phyloP scores from a whole-genome alignment of 2,888 invertebrate genomes.

The Crossocerus cetratus region DNA sequence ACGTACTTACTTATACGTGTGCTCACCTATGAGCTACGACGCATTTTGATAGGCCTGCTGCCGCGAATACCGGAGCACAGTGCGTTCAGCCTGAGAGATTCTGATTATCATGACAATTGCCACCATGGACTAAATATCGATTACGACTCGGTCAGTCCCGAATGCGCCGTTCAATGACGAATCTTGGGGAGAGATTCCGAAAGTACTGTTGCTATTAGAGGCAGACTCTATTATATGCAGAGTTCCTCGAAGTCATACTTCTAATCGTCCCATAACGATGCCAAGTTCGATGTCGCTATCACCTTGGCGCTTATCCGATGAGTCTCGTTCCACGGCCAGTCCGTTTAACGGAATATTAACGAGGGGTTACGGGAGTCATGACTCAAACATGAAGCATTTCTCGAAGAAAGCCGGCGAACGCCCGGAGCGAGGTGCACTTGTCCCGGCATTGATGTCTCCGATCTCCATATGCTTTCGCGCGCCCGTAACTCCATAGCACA shows the following conservation, averaged over 20 bases:
- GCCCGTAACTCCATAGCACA: not conserved
- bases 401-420: conserved; percentile 16
- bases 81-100: not conserved
- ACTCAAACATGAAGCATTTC: conserved; percentile 34
- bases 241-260: not conserved
- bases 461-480: conserved; percentile 5
- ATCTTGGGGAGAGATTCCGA: too few relatives aligned
- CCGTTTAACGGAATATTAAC: conserved; percentile 56
- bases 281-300: too few relatives aligned
- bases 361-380: conserved; percentile 35
- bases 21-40: conserved; percentile 33
- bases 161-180: too few relatives aligned
- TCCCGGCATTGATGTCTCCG: conserved; percentile 33
- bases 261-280: conserved; percentile 10
- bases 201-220: too few relatives aligned
- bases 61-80: conserved; percentile 52
- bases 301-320: conserved; percentile 13
- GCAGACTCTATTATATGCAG: too few relatives aligned
- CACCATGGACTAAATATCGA: too few relatives aligned
- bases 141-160: too few relatives aligned
- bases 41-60: conserved; percentile 58
- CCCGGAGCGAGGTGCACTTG: conserved; percentile 5
- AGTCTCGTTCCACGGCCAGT: conserved; percentile 34
- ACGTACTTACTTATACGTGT: conserved; percentile 32
- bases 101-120: not conserved